Conservation (phyloP, 2,797 vertebrate species). For the Varecia variegata region DNA sequence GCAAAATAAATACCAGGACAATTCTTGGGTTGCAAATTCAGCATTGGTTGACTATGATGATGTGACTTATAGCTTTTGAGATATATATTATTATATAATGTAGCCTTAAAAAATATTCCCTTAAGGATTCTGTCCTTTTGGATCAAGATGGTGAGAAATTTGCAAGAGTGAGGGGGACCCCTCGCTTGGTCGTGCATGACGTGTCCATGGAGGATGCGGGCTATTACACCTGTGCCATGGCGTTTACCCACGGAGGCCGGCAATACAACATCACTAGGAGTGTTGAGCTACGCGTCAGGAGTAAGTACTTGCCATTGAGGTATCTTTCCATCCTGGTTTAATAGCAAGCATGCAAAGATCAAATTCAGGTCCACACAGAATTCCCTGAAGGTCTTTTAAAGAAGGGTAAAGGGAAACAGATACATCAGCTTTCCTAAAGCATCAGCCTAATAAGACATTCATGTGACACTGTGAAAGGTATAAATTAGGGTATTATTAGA, state of each 20-base stretch:
- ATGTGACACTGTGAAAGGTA: background rate
- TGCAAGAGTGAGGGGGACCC: slow-evolving; percentile 53
- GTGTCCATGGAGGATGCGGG: slow-evolving; percentile 85
- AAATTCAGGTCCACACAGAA: too few relatives aligned
- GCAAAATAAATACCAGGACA: background rate
- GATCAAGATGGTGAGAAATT: slow-evolving; percentile 61
- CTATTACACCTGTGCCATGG: slow-evolving; percentile 88
- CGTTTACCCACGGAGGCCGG: slow-evolving; percentile 79
- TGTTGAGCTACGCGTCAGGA: slow-evolving; percentile 82
- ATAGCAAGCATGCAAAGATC: background rate
- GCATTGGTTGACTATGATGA: background rate
- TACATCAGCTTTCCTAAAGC: background rate
- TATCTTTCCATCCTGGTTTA: background rate
- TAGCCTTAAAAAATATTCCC: slow-evolving; percentile 29
- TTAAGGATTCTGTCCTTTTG: slow-evolving; percentile 81
- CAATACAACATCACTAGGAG: slow-evolving; percentile 87
- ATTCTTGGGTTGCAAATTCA: background rate
- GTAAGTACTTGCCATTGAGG: slow-evolving; percentile 79
- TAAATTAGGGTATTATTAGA: background rate
- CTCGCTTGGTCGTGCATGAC: slow-evolving; percentile 81
- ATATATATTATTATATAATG: background rate
- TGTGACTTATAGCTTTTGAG: background rate
- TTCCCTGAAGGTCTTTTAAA: background rate
- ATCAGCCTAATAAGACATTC: background rate
- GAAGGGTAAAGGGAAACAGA: background rate